phyloP scores from a whole-genome alignment of 2,888 invertebrate species.

The Koerneria pararmatus region DNA sequence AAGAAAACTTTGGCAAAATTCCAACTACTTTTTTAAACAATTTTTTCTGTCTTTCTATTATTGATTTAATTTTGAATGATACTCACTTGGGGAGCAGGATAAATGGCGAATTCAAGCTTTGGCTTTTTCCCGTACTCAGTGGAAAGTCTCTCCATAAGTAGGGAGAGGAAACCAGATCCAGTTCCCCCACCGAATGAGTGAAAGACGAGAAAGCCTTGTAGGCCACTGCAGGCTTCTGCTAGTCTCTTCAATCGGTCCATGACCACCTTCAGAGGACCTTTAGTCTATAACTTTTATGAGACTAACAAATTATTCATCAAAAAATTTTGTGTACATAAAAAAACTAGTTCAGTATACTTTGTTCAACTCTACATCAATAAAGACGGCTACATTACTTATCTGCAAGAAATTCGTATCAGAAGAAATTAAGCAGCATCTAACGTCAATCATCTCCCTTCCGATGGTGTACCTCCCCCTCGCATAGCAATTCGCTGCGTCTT shows the following conservation, averaged over 20 bases:
- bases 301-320: neutral
- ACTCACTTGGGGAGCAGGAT: conserved; percentile 21
- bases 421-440: no score
- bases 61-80: no score
- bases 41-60: no score
- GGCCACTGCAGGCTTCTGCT: neutral
- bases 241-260: conserved; percentile 48
- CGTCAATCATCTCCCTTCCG: conserved; percentile 73
- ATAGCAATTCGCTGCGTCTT: conserved; percentile 55
- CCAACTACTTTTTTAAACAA: no score
- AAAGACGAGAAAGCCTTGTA: conserved; percentile 2
- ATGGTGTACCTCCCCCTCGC: conserved; percentile 56
- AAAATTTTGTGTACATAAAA: no score
- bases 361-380: no score
- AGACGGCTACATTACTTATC: no score
- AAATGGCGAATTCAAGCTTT: conserved; percentile 23
- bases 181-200: conserved; percentile 5
- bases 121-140: conserved; percentile 24
- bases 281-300: neutral
- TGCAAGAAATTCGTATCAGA: no score
- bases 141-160: conserved; percentile 24
- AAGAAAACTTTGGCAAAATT: no score
- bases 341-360: no score
- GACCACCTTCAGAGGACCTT: conserved; percentile 32
- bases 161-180: conserved; percentile 16